Conservation (phyloP, 2,888 invertebrate species). For the Patella ulyssiponensis region DNA sequence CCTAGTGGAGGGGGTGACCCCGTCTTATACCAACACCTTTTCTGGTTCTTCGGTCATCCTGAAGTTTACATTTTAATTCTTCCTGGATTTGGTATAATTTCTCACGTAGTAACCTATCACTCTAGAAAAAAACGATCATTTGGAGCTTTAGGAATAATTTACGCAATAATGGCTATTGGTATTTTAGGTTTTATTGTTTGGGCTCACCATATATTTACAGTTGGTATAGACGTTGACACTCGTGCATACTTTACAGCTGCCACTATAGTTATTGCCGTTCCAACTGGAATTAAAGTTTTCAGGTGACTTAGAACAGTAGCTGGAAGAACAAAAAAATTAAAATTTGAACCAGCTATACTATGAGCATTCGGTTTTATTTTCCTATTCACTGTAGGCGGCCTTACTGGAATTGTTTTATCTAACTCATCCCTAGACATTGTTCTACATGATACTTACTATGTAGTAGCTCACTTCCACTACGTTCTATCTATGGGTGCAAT, state of each 20-base stretch:
- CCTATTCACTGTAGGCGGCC: constrained; percentile 83
- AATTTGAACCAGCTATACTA: constrained; percentile 77
- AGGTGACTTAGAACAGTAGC: constrained; percentile 78
- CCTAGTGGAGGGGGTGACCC: constrained; percentile 86
- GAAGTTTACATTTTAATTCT: constrained; percentile 90
- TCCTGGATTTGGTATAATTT: constrained; percentile 87
- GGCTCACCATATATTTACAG: constrained; percentile 89
- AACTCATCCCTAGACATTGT: constrained; percentile 85
- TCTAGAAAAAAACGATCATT: constrained; percentile 81
- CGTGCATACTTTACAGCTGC: constrained; percentile 88
- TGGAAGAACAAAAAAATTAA: constrained; percentile 76
- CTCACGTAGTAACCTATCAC: constrained; percentile 81
- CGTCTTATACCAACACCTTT: constrained; percentile 86
- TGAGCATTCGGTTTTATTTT: constrained; percentile 85
- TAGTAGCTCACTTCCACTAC: constrained; percentile 87
- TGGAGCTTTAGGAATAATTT: constrained; percentile 83
- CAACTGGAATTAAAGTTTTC: constrained; percentile 88
- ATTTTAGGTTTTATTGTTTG: constrained; percentile 87
- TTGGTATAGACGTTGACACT: constrained; percentile 87
- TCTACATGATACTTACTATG: constrained; percentile 87
- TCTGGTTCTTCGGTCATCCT: constrained; percentile 90
- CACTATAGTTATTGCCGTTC: constrained; percentile 87
- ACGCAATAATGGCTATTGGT: constrained; percentile 88
- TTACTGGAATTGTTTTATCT: constrained; percentile 72
- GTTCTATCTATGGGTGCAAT: constrained; percentile 85